Base-by-base conservation (phyloP, 2,888 invertebrate genomes). In the Priocnemis perturbator region DNA sequence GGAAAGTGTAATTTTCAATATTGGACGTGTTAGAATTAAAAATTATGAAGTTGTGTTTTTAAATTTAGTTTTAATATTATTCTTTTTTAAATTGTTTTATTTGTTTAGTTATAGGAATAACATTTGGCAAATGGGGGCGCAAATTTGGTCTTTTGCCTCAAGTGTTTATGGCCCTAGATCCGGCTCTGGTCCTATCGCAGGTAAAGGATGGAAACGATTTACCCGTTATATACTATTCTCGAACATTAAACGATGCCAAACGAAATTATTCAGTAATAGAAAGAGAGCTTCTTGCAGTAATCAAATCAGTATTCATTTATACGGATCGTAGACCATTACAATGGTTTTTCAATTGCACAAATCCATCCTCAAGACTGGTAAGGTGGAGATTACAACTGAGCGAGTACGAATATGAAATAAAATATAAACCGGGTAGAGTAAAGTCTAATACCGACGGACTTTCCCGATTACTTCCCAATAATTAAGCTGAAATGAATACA, bases 331-430 rank as follows among this genome's bases (percentile, higher is more conserved):
- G 3, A 26, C 26, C 26, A 26, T 26, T 26, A 26, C 7, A 26
- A 26, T 26, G 7, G 26, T 7, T 26, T 26, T 26, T 26, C 26
- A 55, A 55, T 55, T 55, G 55, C 9, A 62, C 60, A 45, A 59
- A 67, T 2, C 56, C 61, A 26, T 44, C 56, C 3, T 56, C 47
- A 2, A n/a, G 67, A 26, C 47, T 67, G 0, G 61, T 62, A 19
- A n/a, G 62, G 26, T 67, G 61, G 62, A n/a, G 45, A 44, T 20
- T 67, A 19, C 53, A 37, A 67, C 20, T 70, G 5, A 30, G n/a
- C 21, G 66, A 71, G 53, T 63, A 71, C 23, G 60, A 59, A 11
- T 67, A 67, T 48, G 30, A 59, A 52, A 44, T 69, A 1, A 15
- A 21, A 4, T 64, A 67, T 44, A 67, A 62, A 30, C 50, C 70